Evolutionary conservation across 2,888 invertebrate species (phyloP).

Genomic region (Oasisia sp.): DNA sequence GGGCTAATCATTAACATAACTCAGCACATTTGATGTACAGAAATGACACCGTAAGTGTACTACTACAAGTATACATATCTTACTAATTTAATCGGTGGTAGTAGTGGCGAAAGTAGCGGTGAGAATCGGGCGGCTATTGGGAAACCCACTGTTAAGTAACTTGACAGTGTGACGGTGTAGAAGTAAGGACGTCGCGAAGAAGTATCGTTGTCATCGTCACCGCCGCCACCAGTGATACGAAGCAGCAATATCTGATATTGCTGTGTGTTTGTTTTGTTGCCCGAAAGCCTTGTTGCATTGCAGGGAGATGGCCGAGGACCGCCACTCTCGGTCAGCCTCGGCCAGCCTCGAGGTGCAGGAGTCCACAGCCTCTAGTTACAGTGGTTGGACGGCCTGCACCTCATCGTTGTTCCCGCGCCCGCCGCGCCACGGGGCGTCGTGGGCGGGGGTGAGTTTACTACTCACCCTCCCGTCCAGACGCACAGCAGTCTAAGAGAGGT

Average conservation of each 20-base stretch:
- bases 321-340: neutral
- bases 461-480: neutral
- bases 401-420: neutral
- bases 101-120: neutral
- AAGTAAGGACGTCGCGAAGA: neutral
- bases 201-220: neutral
- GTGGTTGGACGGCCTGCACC: neutral
- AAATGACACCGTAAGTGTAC: neutral
- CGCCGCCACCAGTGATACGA: neutral
- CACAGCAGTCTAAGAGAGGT: slow-evolving; percentile 12
- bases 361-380: neutral
- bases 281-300: slow-evolving; percentile 11
- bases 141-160: neutral
- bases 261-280: slow-evolving; percentile 13
- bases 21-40: neutral
- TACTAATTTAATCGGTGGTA: slow-evolving; percentile 3
- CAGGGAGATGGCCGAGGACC: neutral
- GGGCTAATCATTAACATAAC: neutral
- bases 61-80: neutral
- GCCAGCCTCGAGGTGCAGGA: neutral
- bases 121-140: neutral
- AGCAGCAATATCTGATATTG: neutral
- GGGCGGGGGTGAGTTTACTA: slow-evolving; percentile 12
- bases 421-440: slow-evolving; percentile 10
- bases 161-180: neutral